A percentile compares a stretch with the other conserved stretches of the same genome.
phyloP scores from a whole-genome alignment of 2,888 invertebrate species.

The Eurois occulta region DNA sequence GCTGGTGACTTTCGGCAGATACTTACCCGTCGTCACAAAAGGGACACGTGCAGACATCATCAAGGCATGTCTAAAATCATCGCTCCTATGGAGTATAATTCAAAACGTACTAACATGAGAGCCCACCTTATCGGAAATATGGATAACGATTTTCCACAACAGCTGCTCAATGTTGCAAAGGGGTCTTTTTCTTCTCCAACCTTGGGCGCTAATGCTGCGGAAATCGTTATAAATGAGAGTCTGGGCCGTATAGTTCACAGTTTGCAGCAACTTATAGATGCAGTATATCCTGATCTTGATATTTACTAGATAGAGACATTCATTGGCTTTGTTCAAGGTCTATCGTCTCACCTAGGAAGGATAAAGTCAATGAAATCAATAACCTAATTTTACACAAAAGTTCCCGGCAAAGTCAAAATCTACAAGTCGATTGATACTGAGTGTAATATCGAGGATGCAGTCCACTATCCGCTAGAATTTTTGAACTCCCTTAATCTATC shows the following conservation, averaged over 20 bases:
- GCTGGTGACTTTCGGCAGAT: too few species aligned
- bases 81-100: too few species aligned
- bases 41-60: too few species aligned
- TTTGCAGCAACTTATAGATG: neutral
- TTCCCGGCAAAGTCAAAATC: too few species aligned
- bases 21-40: too few species aligned
- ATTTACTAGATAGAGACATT: conserved; percentile 5
- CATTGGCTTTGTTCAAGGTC: conserved; percentile 6
- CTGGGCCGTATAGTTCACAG: neutral
- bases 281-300: conserved; percentile 1
- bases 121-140: too few species aligned
- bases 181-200: neutral
- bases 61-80: too few species aligned
- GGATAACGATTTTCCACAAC: too few species aligned
- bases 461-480: too few species aligned
- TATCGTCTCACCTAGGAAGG: conserved; percentile 1
- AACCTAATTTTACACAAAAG: neutral
- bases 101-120: too few species aligned
- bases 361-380: neutral
- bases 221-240: neutral
- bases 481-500: too few species aligned
- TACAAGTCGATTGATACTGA: neutral
- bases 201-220: neutral
- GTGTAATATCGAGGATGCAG: neutral
- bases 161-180: too few species aligned